Conservation (phyloP, 2,888 invertebrate genomes). For the Diachrysia chrysitis region DNA sequence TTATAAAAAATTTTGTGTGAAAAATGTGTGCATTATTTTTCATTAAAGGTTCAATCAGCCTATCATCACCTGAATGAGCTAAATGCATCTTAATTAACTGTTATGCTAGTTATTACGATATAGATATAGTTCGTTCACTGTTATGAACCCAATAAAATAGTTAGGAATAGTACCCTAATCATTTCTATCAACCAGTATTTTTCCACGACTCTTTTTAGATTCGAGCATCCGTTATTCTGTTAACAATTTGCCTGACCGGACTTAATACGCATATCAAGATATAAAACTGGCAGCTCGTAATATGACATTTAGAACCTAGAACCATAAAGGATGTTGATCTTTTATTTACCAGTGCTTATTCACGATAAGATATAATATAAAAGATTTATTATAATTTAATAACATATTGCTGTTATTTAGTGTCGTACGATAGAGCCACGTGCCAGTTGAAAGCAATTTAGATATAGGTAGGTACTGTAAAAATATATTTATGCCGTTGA, state of each 20-base stretch:
- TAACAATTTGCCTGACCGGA: neutral
- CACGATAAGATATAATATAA: conserved; percentile 10
- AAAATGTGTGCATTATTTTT: too few species aligned
- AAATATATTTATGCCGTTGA: neutral
- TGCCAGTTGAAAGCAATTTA: conserved; percentile 2
- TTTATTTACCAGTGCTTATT: neutral
- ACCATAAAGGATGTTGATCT: conserved; percentile 10
- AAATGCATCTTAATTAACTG: neutral
- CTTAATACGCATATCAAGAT: neutral
- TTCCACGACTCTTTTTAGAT: neutral
- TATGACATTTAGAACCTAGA: neutral
- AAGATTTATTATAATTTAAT: conserved; percentile 21
- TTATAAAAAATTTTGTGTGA: too few species aligned
- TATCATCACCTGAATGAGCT: neutral
- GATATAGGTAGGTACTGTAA: neutral
- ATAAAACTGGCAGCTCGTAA: conserved; percentile 3
- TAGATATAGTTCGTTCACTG: neutral
- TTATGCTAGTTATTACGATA: neutral
- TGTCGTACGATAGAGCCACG: conserved; percentile 4
- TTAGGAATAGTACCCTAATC: neutral
- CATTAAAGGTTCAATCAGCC: too few species aligned
- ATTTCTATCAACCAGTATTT: neutral
- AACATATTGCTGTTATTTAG: conserved; percentile 8
- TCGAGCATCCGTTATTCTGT: conserved; percentile 4
- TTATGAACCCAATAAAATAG: neutral